A percentile compares a stretch with the other conserved stretches of the same genome.
Conservation (phyloP, 1,140 invertebrate genomes). For the Cydia amplana region DNA sequence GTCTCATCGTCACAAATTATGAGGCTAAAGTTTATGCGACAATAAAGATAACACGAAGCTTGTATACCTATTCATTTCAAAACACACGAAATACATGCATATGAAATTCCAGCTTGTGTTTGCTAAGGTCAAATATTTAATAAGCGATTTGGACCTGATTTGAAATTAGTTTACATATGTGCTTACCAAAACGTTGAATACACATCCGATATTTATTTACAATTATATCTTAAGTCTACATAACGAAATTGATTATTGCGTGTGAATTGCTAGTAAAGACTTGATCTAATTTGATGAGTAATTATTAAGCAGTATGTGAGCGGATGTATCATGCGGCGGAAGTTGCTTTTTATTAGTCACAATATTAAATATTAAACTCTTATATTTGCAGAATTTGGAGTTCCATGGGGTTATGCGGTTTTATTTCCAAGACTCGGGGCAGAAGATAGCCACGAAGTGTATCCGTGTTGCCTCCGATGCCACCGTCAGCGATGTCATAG, state of each 20-base stretch:
- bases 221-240: neutral
- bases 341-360: neutral
- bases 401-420: slow-evolving; percentile 99
- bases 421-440: slow-evolving; percentile 98
- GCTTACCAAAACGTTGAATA: neutral
- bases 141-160: neutral
- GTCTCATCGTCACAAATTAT: neutral
- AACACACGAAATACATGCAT: neutral
- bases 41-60: neutral
- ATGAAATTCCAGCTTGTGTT: neutral
- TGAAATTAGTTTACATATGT: neutral
- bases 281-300: neutral
- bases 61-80: neutral
- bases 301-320: neutral
- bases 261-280: neutral
- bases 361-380: neutral
- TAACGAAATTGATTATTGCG: neutral
- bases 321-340: neutral
- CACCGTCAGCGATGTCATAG: slow-evolving; percentile 96
- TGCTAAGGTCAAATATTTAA: neutral
- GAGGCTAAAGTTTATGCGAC: neutral
- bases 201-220: slow-evolving; percentile 10
- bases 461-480: slow-evolving; percentile 98
- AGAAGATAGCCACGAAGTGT: slow-evolving; percentile 99
- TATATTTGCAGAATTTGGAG: slow-evolving; percentile 90